Percentiles rank a stretch among this genome's conserved stretches.
phyloP scores from a whole-genome alignment of 92 coral and sea anemone genomes.

The Hydrozoanthus gracilis region DNA sequence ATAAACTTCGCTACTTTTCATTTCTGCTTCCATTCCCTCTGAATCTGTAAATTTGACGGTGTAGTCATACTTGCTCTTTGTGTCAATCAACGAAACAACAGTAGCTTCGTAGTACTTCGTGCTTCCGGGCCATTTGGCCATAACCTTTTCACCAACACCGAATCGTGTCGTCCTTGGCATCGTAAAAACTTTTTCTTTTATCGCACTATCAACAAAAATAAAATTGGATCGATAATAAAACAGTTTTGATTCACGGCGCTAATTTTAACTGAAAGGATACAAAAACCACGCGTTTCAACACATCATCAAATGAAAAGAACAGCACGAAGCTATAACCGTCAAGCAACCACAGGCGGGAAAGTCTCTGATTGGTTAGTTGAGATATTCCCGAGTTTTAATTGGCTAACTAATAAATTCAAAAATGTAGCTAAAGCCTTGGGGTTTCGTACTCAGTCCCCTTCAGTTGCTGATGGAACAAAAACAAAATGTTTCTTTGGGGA shows the following conservation, averaged over 20 bases:
- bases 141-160: conserved; percentile 79
- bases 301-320: conserved; percentile 15
- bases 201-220: neutral
- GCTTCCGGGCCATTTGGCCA: conserved; percentile 98
- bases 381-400: neutral
- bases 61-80: neutral
- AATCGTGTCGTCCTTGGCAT: conserved; percentile 36
- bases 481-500: neutral
- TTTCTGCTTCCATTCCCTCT: conserved; percentile 66
- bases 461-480: neutral
- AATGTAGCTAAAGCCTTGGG: neutral
- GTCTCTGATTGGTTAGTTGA: conserved; percentile 20
- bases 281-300: conserved; percentile 37
- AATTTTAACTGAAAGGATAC: conserved; percentile 1
- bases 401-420: conserved; percentile 27
- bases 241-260: neutral
- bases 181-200: neutral
- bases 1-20: conserved; percentile 63
- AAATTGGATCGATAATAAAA: conserved; percentile 3
- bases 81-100: conserved; percentile 51
- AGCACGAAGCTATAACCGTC: conserved; percentile 39
- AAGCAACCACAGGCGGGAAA: conserved; percentile 34
- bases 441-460: neutral
- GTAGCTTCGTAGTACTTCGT: conserved; percentile 85
- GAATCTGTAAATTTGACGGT: conserved; percentile 47